Conservation (phyloP, 2,797 vertebrate genomes). For the Spea hammondii region DNA sequence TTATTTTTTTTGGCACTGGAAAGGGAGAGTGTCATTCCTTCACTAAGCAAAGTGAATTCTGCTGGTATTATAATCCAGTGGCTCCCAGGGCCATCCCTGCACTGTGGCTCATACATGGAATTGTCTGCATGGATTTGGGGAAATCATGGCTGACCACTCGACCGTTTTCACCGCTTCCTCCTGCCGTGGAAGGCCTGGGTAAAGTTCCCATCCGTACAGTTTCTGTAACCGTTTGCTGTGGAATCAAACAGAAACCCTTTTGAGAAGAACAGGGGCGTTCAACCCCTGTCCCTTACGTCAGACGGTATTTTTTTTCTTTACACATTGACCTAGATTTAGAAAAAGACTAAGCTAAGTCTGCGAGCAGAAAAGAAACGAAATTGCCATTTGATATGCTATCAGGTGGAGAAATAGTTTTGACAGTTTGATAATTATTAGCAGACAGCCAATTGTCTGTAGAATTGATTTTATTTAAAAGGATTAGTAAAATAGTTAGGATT, state of each 20-base stretch:
- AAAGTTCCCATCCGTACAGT: constrained; percentile 95
- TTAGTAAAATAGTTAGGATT: too few species aligned
- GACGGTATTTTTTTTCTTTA: too few species aligned
- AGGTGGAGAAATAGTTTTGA: too few species aligned
- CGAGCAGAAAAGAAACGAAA: too few species aligned
- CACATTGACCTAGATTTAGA: too few species aligned
- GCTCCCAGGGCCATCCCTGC: constrained; percentile 95
- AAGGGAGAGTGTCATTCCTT: constrained; percentile 64
- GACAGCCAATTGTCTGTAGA: too few species aligned
- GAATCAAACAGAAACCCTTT: constrained; percentile 79
- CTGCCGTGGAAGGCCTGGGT: constrained; percentile 85
- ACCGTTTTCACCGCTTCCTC: constrained; percentile 90
- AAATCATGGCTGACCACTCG: constrained; percentile 96
- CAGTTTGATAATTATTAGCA: too few species aligned
- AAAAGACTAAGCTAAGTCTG: too few species aligned
- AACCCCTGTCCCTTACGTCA: constrained; percentile 68
- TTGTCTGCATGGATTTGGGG: constrained; percentile 94
- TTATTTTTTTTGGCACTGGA: constrained; percentile 72
- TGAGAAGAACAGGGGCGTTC: constrained; percentile 73
- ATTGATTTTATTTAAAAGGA: too few species aligned
- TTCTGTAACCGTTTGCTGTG: constrained; percentile 96
- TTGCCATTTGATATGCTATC: too few species aligned
- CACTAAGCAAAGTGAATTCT: constrained; percentile 59
- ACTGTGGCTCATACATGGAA: constrained; percentile 98
- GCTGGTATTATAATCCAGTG: constrained; percentile 88